Percentiles rank a stretch among this genome's conserved stretches.
Conservation (phyloP, 1,140 invertebrate species). For the Trachymyrmex septentrionalis region DNA sequence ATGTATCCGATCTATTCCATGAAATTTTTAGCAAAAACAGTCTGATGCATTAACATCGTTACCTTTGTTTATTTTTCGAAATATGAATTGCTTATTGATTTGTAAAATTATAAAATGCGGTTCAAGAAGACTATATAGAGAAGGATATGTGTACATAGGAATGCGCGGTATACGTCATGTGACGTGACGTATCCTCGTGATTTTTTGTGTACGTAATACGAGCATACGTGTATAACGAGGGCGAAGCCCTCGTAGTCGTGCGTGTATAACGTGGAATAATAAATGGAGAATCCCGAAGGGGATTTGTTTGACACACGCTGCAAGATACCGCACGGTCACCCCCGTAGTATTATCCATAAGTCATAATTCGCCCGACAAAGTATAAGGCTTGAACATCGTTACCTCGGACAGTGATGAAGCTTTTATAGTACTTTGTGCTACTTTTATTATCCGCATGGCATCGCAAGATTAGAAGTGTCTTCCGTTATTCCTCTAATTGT, state of each 20-base stretch:
- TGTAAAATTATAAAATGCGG: slow-evolving; percentile 4
- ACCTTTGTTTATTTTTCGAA: not conserved
- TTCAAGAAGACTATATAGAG: not conserved
- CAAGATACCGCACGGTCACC: slow-evolving; percentile 46
- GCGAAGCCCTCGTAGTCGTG: slow-evolving; percentile 2
- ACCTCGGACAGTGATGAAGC: slow-evolving; percentile 60
- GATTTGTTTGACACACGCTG: slow-evolving; percentile 62
- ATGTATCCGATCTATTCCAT: not conserved
- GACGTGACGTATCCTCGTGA: not conserved
- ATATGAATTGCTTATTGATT: not conserved
- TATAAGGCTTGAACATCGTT: slow-evolving; percentile 63
- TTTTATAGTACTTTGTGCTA: slow-evolving; percentile 55
- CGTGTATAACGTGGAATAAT: slow-evolving; percentile 59
- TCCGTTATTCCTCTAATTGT: slow-evolving; percentile 49
- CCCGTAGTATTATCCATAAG: slow-evolving; percentile 60
- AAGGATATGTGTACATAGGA: not conserved
- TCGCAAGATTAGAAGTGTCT: slow-evolving; percentile 45
- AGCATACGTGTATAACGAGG: slow-evolving; percentile 15
- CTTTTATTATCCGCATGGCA: slow-evolving; percentile 47
- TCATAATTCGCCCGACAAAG: slow-evolving; percentile 66
- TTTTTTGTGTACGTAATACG: slow-evolving; percentile 43
- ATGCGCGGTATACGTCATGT: not conserved
- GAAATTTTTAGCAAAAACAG: not conserved
- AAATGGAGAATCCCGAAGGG: slow-evolving; percentile 65
- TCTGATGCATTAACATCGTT: slow-evolving; percentile 1